Evolutionary conservation across 2,797 vertebrate species (phyloP).

Genomic region (Notolabrus celidotus): DNA sequence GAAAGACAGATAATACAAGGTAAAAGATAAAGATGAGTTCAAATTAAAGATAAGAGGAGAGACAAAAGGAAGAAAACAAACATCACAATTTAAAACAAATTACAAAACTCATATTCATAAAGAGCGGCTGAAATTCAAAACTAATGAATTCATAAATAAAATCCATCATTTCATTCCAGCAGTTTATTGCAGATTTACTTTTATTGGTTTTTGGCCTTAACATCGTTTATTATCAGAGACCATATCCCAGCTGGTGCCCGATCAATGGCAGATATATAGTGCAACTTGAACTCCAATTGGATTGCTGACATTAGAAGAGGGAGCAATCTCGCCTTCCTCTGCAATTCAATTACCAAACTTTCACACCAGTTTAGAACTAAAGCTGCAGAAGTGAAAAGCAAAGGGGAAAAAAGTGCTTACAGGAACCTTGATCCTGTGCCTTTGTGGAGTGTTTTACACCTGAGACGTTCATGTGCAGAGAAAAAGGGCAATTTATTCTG

Average conservation of each 20-base stretch:
- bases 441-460: slow-evolving; percentile 56
- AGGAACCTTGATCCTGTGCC: slow-evolving; percentile 51
- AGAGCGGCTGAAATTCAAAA: slow-evolving; percentile 24
- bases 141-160: slow-evolving; percentile 48
- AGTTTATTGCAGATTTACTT: slow-evolving; percentile 48
- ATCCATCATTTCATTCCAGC: slow-evolving; percentile 57
- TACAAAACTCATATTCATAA: slow-evolving; percentile 6
- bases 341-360: slow-evolving; percentile 77
- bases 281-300: slow-evolving; percentile 69
- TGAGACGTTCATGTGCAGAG: slow-evolving; percentile 48
- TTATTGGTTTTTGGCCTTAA: slow-evolving; percentile 54
- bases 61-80: not conserved
- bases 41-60: not conserved
- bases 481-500: slow-evolving; percentile 44
- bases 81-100: slow-evolving; percentile 26
- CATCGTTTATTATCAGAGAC: slow-evolving; percentile 59
- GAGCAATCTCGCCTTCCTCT: slow-evolving; percentile 70
- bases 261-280: slow-evolving; percentile 77
- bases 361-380: slow-evolving; percentile 66
- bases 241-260: slow-evolving; percentile 66
- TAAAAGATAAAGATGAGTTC: not conserved
- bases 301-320: slow-evolving; percentile 75
- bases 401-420: slow-evolving; percentile 35
- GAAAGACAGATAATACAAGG: slow-evolving; percentile 14
- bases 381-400: slow-evolving; percentile 55